phyloP scores from a whole-genome alignment of 2,113 vertebrate genomes.

The Castor canadensis region DNA sequence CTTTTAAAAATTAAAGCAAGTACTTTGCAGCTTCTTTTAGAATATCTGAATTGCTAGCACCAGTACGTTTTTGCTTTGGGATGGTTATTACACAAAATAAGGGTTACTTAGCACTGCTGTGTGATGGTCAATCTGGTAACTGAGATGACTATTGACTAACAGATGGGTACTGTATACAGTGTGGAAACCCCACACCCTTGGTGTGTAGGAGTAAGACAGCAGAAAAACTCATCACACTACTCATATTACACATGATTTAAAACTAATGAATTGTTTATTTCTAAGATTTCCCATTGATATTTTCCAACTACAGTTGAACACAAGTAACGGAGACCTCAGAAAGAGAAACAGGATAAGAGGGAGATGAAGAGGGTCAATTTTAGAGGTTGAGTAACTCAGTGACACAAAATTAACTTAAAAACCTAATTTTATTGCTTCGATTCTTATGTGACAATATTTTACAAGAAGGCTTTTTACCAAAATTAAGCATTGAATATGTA shows the following conservation, averaged over 20 bases:
- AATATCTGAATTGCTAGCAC: background rate
- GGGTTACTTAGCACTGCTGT: no score
- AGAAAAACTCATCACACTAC: background rate
- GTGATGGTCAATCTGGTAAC: background rate
- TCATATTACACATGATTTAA: no score
- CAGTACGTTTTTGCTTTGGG: background rate
- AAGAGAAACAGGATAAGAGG: background rate
- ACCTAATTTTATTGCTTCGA: background rate
- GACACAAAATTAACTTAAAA: background rate
- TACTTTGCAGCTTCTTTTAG: background rate
- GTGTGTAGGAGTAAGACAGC: rapidly evolving
- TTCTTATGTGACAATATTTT: background rate
- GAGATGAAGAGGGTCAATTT: background rate
- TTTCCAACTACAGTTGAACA: background rate
- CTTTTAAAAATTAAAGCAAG: background rate
- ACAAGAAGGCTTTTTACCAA: no score
- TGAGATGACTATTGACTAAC: rapidly evolving
- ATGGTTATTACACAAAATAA: background rate
- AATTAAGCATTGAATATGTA: background rate
- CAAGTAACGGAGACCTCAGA: no score
- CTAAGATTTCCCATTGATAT: background rate
- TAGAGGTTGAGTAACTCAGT: background rate
- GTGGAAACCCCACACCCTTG: no score
- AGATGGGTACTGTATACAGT: rapidly evolving
- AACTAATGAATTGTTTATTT: background rate